Conservation (phyloP, 2,888 invertebrate genomes). For the Coleophora deauratella region DNA sequence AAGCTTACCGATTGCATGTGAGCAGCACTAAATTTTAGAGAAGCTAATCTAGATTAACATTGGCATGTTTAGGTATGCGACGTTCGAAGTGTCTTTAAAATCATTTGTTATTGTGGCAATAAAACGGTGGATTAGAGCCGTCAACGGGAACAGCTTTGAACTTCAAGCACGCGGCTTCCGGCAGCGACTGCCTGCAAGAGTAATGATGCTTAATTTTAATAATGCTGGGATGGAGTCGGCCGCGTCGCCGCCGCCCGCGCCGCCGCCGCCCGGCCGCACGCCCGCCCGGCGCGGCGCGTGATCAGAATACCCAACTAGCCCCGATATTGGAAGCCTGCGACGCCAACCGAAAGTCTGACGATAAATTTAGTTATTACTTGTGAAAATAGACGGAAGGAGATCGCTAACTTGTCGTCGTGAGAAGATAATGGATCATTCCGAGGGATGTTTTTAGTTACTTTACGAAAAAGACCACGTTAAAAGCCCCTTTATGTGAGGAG, state of each 20-base stretch:
- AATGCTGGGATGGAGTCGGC: slow-evolving; percentile 18
- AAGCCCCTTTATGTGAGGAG: slow-evolving; percentile 65
- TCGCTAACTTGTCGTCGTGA: slow-evolving; percentile 72
- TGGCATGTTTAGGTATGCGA: slow-evolving; percentile 2
- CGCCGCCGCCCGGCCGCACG: slow-evolving; percentile 26
- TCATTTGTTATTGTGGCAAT: slow-evolving; percentile 64
- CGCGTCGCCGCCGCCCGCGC: slow-evolving; percentile 51
- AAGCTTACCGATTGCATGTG: no score
- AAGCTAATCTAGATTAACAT: neutral
- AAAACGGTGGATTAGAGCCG: slow-evolving; percentile 59
- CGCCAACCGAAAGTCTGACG: slow-evolving; percentile 65
- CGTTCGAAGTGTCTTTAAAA: slow-evolving; percentile 27
- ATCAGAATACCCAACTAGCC: slow-evolving; percentile 50
- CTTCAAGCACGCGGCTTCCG: slow-evolving; percentile 64
- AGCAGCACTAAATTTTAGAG: no score
- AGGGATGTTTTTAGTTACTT: slow-evolving; percentile 65
- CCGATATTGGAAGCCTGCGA: slow-evolving; percentile 62
- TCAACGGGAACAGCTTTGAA: slow-evolving; percentile 48
- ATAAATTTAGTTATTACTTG: slow-evolving; percentile 75
- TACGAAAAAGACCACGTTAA: slow-evolving; percentile 63
- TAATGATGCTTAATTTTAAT: slow-evolving; percentile 74
- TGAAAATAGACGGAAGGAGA: slow-evolving; percentile 73
- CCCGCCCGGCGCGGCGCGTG: slow-evolving; percentile 44
- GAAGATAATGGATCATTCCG: slow-evolving; percentile 72
- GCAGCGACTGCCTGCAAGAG: slow-evolving; percentile 62